Base-by-base conservation (phyloP, 2,888 invertebrate species). In the Chloroclysta siterata region DNA sequence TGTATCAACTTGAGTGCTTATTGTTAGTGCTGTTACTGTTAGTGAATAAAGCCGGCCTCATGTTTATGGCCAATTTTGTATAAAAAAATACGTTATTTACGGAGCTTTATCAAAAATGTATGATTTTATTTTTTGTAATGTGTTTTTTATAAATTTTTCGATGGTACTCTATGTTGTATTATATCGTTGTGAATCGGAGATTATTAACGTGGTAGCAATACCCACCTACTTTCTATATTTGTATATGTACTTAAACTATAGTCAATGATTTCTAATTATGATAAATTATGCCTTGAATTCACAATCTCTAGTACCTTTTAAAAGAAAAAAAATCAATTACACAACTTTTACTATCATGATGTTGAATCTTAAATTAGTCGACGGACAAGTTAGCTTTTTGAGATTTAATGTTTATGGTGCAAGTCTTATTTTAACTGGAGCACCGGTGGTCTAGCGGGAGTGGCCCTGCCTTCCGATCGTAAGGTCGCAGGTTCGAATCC, bases 121-220 rank as follows among this genome's bases (percentile, higher is more conserved):
- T 74, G 65, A 75, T 77, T 76, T 80, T 78, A 78, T 81, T 80
- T 80, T 81, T 82, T 79, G 75, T 81, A 81, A 79, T 73, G 78
- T 73, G 55, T 75, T 79, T 33, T 77, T 75, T 77, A 74, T 77
- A 80, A 75, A 75, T 77, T 82, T 73, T 78, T 73, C 71, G 75
- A 77, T 72, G 74, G 69, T 57, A 62, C 68, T 69, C 61, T 73
- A 61, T 69, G 65, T 64, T 69, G 72, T 72, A 66, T 65, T 73
- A 70, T 69, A 67, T 69, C 54, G 68, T 72, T 71, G 71, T 67
- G 66, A 67, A 65, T 66, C 55, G 63, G 66, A 54, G 66, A 61
- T 59, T 63, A 59, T 62, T 63, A 46, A 56, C 36, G 50, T 55
- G 51, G 54, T 51, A 41, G 47, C 39, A 36, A 63, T 54, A 52